A percentile compares a stretch with the other conserved stretches of the same genome.
These are phyloP conservation scores for Dynastes hyllus DNA, from an alignment of 2,888 invertebrate genomes.

Conservation along the genomic window DNA sequence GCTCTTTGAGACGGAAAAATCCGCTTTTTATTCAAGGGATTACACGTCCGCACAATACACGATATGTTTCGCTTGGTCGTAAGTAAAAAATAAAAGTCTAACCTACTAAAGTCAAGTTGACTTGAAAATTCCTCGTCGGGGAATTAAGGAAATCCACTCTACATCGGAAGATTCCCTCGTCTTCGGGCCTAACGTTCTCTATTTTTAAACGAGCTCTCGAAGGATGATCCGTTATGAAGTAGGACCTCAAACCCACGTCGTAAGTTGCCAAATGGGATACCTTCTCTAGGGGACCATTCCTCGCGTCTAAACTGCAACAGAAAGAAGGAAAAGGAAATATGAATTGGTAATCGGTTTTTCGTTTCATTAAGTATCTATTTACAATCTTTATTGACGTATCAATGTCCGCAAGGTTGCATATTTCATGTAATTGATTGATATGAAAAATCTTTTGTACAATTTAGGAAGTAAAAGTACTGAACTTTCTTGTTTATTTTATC, in stretches of 20 bases:
- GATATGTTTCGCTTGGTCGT: constrained; percentile 18
- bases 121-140: constrained; percentile 89
- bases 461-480: no score
- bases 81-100: constrained; percentile 68
- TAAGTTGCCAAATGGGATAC: constrained; percentile 86
- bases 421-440: no score
- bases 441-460: no score
- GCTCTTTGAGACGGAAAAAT: background rate
- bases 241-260: constrained; percentile 83
- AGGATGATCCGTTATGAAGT: constrained; percentile 82
- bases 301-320: constrained; percentile 82
- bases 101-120: constrained; percentile 93
- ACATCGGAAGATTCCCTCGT: constrained; percentile 91
- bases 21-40: constrained; percentile 19
- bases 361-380: background rate
- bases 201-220: constrained; percentile 84
- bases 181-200: constrained; percentile 80
- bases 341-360: background rate
- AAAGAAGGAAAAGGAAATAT: constrained; percentile 57
- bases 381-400: no score
- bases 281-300: constrained; percentile 79
- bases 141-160: constrained; percentile 92
- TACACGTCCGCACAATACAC: constrained; percentile 19
- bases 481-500: no score
- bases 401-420: no score